Evolutionary conservation across 2,113 vertebrate genomes (phyloP).

Genomic region (Perca schrenkii): DNA sequence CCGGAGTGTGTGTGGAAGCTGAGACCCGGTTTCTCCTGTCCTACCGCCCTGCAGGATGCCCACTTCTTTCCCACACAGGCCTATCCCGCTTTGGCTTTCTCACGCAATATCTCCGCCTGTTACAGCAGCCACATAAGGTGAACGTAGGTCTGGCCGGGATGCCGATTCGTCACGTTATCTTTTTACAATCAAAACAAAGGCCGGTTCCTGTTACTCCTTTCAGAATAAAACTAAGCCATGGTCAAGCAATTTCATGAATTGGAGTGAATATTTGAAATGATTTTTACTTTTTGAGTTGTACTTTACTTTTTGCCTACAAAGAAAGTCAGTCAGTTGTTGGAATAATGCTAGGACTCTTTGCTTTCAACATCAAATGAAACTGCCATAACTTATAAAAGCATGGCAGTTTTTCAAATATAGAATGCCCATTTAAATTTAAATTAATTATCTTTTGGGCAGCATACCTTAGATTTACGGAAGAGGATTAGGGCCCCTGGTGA

Average conservation of each 20-base stretch:
- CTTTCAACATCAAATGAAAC: not conserved
- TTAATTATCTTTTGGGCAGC: not conserved
- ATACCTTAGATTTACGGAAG: not conserved
- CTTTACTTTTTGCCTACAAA: not conserved
- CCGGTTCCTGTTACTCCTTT: slow-evolving; percentile 1
- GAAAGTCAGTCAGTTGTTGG: not conserved
- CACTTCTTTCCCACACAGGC: slow-evolving; percentile 18
- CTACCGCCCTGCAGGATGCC: slow-evolving; percentile 24
- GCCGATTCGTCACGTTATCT: not conserved
- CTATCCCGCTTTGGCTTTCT: slow-evolving; percentile 53
- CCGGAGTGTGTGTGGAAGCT: not conserved
- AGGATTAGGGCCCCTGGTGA: too few species aligned
- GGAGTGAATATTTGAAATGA: not conserved
- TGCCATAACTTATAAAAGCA: not conserved
- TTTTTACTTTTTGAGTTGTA: not conserved
- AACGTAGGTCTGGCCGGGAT: not conserved
- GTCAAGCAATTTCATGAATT: not conserved
- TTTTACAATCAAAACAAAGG: slow-evolving; percentile 15
- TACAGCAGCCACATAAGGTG: slow-evolving; percentile 66
- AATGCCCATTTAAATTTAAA: too few species aligned
- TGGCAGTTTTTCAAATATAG: too few species aligned
- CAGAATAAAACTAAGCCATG: slow-evolving; percentile 1
- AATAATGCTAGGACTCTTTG: not conserved
- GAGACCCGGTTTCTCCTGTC: slow-evolving; percentile 23
- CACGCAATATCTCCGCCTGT: slow-evolving; percentile 74